These are phyloP conservation scores for Synergus japonicus DNA, from an alignment of 2,888 invertebrate genomes.

Conservation along the genomic window DNA sequence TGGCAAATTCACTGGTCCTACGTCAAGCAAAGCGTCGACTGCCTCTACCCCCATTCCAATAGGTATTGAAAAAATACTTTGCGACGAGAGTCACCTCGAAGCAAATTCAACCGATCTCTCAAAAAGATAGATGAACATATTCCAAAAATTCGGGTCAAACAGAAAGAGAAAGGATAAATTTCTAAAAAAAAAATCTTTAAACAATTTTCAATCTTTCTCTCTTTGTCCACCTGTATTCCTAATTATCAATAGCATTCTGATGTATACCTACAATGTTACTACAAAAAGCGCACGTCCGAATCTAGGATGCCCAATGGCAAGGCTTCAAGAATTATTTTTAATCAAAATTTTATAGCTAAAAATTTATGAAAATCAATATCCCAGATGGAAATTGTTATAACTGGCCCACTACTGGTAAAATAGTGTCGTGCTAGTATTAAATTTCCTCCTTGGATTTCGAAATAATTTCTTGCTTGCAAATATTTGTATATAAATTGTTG, in stretches of 20 bases:
- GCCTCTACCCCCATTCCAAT: constrained; percentile 77
- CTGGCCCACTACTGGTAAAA: no score
- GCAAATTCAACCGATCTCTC: constrained; percentile 39
- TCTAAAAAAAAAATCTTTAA: background rate
- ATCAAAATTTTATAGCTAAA: background rate
- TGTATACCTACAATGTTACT: constrained; percentile 49
- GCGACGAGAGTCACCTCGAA: constrained; percentile 41
- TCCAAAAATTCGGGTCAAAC: constrained; percentile 22
- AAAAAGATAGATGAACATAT: constrained; percentile 47
- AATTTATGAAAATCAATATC: background rate
- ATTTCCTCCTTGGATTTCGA: no score
- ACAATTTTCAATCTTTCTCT: constrained; percentile 57
- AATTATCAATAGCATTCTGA: constrained; percentile 50
- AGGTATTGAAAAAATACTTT: constrained; percentile 70
- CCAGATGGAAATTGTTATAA: no score
- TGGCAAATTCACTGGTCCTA: constrained; percentile 77
- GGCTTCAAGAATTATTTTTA: constrained; percentile 51
- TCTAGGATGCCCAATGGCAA: constrained; percentile 70
- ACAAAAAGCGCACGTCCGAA: constrained; percentile 69
- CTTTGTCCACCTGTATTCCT: constrained; percentile 54
- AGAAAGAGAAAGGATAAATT: constrained; percentile 50
- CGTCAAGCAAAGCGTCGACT: constrained; percentile 77
- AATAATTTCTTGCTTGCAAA: no score
- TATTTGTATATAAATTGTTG: background rate
- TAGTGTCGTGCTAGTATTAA: no score